Evolutionary conservation across 1,140 invertebrate genomes (phyloP).

Genomic region (Drosophila chauvacae): DNA sequence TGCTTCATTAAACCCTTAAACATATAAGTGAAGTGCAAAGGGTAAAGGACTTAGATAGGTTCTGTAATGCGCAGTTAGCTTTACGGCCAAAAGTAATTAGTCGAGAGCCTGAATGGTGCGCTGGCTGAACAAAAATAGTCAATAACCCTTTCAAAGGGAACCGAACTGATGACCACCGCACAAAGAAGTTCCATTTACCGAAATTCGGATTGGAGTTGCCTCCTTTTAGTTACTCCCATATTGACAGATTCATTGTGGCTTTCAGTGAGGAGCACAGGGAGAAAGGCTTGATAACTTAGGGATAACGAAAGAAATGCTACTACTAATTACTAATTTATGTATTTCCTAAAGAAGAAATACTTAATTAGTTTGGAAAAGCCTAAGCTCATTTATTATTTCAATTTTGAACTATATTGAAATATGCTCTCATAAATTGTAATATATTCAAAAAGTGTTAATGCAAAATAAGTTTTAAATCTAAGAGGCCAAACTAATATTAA

Average conservation of each 20-base stretch:
- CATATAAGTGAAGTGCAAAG: not conserved
- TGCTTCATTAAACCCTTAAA: not conserved
- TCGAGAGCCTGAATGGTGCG: slow-evolving; percentile 19
- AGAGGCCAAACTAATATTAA: too few relatives aligned
- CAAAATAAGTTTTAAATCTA: too few relatives aligned
- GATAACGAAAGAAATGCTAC: rapidly evolving
- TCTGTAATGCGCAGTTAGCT: not conserved
- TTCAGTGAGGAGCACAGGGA: not conserved
- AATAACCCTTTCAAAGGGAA: slow-evolving; percentile 26
- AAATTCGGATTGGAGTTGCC: slow-evolving; percentile 23
- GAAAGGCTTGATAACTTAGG: not conserved
- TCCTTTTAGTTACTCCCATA: slow-evolving; percentile 27
- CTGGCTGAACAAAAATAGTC: slow-evolving; percentile 24
- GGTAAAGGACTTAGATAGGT: not conserved
- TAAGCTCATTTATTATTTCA: too few relatives aligned
- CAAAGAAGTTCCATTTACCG: slow-evolving; percentile 38
- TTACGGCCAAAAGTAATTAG: slow-evolving; percentile 25
- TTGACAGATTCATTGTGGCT: slow-evolving; percentile 30
- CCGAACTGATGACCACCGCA: slow-evolving; percentile 24
- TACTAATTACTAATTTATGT: too few relatives aligned
- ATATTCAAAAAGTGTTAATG: too few relatives aligned
- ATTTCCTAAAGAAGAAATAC: too few relatives aligned
- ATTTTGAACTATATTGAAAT: too few relatives aligned
- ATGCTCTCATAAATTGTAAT: too few relatives aligned
- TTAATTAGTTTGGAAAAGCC: too few relatives aligned